Evolutionary conservation across 2,113 vertebrate genomes (phyloP), one percentile per base, ranked within the genome.

Genomic region (Phyllostomus discolor): DNA sequence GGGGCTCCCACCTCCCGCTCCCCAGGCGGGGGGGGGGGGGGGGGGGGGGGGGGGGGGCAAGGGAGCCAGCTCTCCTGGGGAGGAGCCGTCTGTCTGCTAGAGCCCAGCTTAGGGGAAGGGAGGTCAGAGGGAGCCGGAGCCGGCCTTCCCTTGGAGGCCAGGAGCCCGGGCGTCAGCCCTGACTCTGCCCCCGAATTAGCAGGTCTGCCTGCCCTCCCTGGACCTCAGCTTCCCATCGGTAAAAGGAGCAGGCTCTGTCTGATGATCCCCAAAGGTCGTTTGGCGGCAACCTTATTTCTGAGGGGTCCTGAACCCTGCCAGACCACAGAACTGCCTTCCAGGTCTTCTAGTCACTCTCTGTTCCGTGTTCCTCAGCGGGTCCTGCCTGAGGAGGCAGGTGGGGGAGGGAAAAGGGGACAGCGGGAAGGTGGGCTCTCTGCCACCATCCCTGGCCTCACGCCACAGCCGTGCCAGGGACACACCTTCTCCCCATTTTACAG

Each of bases 321-420:
- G 5, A 4, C 46, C 11, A 54, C 83, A 86, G 87, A 19, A 24
- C 43, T 59, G 26, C 52, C 43, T 70, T 48, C 35, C 22, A 24
- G 31, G 17, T 12, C 62, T 70, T 64, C 19, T 7, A 1, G 38
- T 31, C 19, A n/a, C n/a, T 67, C 0, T 38, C 38, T 22, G 1
- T 46, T 38, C 66, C 0, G 2, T 26, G 43, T n/a, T 11, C 73
- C 8, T 2, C 59, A 35, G 28, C 48, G 41, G 78, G 4, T 33
- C 1, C 10, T 20, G 50, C 48, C 75, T 19, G 8, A n/a, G 88
- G 52, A 20, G 5, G 33, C 70, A 24, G 33, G 4, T 15, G 0
- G 1, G 31, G n/a, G 62, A 15, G 9, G 20, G 7, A 0, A 5
- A 12, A 38, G 31, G 4, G 17, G 35, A 10, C 0, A 0, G 67